Evolutionary conservation across 1,140 invertebrate genomes (phyloP).

Genomic region (Goniozus legneri): DNA sequence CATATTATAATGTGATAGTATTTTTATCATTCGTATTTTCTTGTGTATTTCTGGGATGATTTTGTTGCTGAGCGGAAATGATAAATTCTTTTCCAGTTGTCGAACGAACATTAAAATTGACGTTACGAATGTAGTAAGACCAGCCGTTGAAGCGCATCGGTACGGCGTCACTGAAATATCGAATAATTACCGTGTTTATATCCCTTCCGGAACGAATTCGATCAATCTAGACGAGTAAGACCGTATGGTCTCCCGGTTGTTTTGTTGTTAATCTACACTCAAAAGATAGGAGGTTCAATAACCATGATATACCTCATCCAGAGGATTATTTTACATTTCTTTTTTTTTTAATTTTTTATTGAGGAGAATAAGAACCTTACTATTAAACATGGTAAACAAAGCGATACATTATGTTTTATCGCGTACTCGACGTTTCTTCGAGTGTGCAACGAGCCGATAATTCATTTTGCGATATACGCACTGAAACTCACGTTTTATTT

Average conservation of each 20-base stretch:
- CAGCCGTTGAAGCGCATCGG: background rate
- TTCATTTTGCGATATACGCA: no score
- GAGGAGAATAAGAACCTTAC: background rate
- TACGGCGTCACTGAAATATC: background rate
- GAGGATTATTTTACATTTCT: background rate
- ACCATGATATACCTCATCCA: constrained; percentile 11
- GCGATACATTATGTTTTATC: background rate
- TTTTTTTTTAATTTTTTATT: background rate
- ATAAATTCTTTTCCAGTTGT: background rate
- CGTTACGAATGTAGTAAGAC: background rate
- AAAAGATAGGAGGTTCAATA: constrained; percentile 31
- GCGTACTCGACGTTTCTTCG: no score
- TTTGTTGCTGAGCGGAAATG: background rate
- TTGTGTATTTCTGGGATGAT: background rate
- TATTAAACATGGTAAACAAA: background rate
- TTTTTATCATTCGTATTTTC: background rate
- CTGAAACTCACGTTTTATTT: no score
- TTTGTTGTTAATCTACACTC: constrained; percentile 22
- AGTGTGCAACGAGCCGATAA: no score
- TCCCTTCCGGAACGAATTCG: constrained; percentile 32
- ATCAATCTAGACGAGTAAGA: constrained; percentile 28
- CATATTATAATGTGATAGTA: background rate
- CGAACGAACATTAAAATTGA: background rate
- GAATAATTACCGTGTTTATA: constrained; percentile 28
- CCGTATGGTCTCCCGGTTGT: constrained; percentile 15